Evolutionary conservation across 2,888 invertebrate species (phyloP).

Genomic region (Pristionchus maxplancki): DNA sequence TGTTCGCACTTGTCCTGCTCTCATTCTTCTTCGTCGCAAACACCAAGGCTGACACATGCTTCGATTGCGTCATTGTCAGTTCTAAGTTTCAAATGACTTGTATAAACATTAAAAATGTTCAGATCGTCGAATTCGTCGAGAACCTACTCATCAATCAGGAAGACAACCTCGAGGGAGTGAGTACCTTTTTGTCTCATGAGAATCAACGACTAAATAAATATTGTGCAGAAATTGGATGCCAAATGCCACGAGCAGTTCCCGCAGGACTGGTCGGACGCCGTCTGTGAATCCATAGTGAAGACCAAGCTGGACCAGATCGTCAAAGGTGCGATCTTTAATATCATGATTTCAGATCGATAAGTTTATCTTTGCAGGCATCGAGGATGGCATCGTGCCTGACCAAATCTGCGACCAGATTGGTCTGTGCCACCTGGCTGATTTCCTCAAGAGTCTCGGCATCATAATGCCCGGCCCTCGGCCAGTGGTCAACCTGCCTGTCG

Average conservation of each 20-base stretch:
- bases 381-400: background rate
- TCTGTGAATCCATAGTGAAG: slow-evolving; percentile 13
- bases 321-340: background rate
- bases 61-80: background rate
- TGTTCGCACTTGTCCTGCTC: background rate
- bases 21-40: background rate
- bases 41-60: background rate
- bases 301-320: slow-evolving; percentile 31
- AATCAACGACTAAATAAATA: background rate
- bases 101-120: background rate
- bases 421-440: background rate
- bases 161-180: background rate
- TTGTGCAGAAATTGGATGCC: background rate
- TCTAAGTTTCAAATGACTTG: background rate
- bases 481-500: background rate
- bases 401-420: slow-evolving; percentile 30
- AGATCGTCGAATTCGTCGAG: slow-evolving; percentile 19
- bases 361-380: background rate
- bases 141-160: slow-evolving; percentile 19
- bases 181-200: background rate
- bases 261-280: background rate
- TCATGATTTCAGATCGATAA: background rate
- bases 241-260: slow-evolving; percentile 38
- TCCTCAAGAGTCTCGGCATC: background rate
- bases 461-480: background rate